Conservation (phyloP, 92 coral and sea anemone genomes). For the Montipora capitata region DNA sequence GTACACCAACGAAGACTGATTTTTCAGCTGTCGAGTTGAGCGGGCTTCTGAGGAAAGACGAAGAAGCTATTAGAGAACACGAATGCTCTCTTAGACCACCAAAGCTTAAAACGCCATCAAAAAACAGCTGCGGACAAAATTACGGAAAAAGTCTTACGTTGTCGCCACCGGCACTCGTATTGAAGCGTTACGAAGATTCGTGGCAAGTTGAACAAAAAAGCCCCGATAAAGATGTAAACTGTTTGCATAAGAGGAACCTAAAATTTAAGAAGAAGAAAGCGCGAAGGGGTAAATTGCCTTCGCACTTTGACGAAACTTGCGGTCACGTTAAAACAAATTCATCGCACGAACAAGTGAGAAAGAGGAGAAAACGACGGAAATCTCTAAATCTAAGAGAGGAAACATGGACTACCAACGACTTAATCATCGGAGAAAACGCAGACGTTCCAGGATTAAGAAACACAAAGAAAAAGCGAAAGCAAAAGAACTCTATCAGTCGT, state of each 20-base stretch:
- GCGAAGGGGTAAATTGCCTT: neutral
- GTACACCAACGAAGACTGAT: slow-evolving; percentile 52
- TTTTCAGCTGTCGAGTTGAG: slow-evolving; percentile 49
- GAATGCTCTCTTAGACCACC: slow-evolving; percentile 47
- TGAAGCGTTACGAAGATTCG: slow-evolving; percentile 85
- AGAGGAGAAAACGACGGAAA: slow-evolving; percentile 30
- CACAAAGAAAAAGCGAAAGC: slow-evolving; percentile 15
- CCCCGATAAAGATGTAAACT: slow-evolving; percentile 19
- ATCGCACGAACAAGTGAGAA: slow-evolving; percentile 31
- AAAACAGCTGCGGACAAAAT: slow-evolving; percentile 30
- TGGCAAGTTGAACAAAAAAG: slow-evolving; percentile 89
- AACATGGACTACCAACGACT: slow-evolving; percentile 8
- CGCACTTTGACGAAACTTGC: slow-evolving; percentile 22
- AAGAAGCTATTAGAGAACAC: slow-evolving; percentile 19
- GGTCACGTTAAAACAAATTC: slow-evolving; percentile 10
- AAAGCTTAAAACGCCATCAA: slow-evolving; percentile 70
- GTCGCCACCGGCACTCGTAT: slow-evolving; percentile 89
- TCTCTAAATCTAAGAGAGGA: slow-evolving; percentile 27
- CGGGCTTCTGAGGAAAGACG: slow-evolving; percentile 53
- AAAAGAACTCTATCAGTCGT: neutral
- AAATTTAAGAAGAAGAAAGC: slow-evolving; percentile 9
- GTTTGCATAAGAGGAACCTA: slow-evolving; percentile 12
- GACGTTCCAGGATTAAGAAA: neutral
- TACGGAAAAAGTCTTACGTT: slow-evolving; percentile 43
- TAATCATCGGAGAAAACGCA: slow-evolving; percentile 16